A percentile compares a stretch with the other conserved stretches of the same genome.
These are phyloP conservation scores for Hippopotamyrus pictus DNA, from an alignment of 2,797 vertebrate genomes.

Conservation along the genomic window DNA sequence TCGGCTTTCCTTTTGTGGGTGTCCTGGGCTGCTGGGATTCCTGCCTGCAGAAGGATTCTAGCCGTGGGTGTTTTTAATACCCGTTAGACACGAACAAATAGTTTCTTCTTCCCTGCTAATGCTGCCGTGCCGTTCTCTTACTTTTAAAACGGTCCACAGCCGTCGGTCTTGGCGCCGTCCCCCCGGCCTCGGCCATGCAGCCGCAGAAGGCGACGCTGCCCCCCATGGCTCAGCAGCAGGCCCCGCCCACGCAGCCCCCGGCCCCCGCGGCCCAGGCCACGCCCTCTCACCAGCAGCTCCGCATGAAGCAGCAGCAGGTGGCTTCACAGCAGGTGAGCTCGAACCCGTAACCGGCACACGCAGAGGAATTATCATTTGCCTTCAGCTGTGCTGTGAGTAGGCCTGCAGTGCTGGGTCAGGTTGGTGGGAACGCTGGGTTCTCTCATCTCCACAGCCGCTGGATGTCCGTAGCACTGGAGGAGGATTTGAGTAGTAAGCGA, in stretches of 20 bases:
- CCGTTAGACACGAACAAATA: neutral
- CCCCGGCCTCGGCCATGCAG: constrained; percentile 57
- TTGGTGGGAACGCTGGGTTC: neutral
- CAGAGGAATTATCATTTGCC: neutral
- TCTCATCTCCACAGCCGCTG: neutral
- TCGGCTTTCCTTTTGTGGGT: neutral
- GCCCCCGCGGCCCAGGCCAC: constrained; percentile 61
- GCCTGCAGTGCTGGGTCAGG: neutral
- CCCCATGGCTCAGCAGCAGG: constrained; percentile 46
- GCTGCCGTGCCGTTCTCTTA: neutral
- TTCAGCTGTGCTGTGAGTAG: neutral
- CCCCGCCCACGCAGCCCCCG: constrained; percentile 52
- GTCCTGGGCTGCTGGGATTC: neutral
- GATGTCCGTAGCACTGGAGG: neutral
- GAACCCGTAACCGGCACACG: constrained; percentile 50
- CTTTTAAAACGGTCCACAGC: constrained; percentile 47
- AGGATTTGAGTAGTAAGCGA: neutral
- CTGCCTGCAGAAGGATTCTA: neutral
- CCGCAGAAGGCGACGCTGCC: constrained; percentile 57
- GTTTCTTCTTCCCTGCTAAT: neutral
- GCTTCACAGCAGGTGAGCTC: constrained; percentile 62
- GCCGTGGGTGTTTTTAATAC: neutral
- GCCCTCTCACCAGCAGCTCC: constrained; percentile 78
- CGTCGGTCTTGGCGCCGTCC: constrained; percentile 42
- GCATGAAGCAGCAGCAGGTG: constrained; percentile 68